Evolutionary conservation across 2,113 vertebrate genomes (phyloP).

Genomic region (Gymnorhina tibicen): DNA sequence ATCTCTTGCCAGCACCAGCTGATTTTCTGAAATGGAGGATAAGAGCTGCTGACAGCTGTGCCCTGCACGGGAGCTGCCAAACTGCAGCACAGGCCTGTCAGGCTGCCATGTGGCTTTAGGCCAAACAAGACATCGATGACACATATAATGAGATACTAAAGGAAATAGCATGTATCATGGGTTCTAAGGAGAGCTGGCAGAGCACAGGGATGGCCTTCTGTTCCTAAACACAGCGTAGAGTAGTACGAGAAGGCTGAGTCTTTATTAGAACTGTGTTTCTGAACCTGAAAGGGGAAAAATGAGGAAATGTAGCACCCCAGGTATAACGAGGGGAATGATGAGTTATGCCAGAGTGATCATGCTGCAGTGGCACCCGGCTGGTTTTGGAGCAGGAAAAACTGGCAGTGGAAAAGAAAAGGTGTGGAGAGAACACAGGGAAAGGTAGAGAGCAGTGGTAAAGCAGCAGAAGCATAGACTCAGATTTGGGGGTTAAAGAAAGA

Average conservation of each 20-base stretch:
- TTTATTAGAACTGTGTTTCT: neutral
- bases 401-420: neutral
- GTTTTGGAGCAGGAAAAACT: neutral
- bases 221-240: neutral
- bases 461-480: rapidly evolving
- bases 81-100: conserved; percentile 55
- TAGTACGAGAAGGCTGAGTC: neutral
- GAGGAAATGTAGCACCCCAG: neutral
- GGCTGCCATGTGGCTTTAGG: conserved; percentile 62
- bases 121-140: conserved; percentile 68
- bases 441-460: neutral
- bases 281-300: neutral
- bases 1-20: conserved; percentile 72
- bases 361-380: neutral
- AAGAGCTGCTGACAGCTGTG: conserved; percentile 76
- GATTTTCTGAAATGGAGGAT: conserved; percentile 71
- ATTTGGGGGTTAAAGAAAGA: neutral
- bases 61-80: conserved; percentile 66
- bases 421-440: neutral
- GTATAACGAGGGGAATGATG: neutral
- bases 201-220: conserved; percentile 27
- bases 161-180: conserved; percentile 57
- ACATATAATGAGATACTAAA: conserved; percentile 59
- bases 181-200: conserved; percentile 51
- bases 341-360: neutral